Conservation (phyloP, 2,113 vertebrate species). For the Ammodytes dubius region DNA sequence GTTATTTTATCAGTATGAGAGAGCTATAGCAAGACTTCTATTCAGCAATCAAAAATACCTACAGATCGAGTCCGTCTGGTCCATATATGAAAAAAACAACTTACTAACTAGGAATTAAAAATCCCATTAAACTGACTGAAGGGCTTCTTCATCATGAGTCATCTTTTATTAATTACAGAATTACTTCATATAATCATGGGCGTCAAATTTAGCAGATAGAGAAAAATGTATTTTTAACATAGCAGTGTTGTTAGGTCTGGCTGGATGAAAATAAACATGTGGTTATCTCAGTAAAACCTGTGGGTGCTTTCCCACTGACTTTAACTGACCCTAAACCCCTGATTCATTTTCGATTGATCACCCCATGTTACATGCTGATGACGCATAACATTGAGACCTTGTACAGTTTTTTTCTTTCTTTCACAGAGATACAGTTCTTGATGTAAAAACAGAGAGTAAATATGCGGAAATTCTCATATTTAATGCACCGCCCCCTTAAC, state of each 20-base stretch:
- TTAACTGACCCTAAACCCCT: background rate
- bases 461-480: conserved; percentile 6
- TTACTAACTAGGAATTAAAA: background rate
- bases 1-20: conserved; percentile 26
- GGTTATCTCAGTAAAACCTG: conserved; percentile 17
- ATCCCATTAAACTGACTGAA: background rate
- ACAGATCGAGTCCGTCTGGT: conserved; percentile 1
- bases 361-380: background rate
- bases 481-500: background rate
- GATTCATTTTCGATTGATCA: background rate
- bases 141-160: conserved; percentile 10
- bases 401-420: conserved; percentile 16
- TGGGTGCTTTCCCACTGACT: conserved; percentile 23
- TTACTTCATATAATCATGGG: conserved; percentile 35
- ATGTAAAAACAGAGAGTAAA: conserved; percentile 9
- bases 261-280: conserved; percentile 3
- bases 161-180: conserved; percentile 28
- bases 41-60: conserved; percentile 16
- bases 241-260: conserved; percentile 13
- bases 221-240: conserved; percentile 8
- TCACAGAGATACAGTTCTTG: background rate
- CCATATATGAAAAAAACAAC: background rate
- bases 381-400: background rate
- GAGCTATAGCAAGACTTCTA: background rate
- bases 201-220: background rate